These are phyloP conservation scores for Drosophila novamexicana DNA, from an alignment of 1,140 invertebrate species.

Conservation along the genomic window DNA sequence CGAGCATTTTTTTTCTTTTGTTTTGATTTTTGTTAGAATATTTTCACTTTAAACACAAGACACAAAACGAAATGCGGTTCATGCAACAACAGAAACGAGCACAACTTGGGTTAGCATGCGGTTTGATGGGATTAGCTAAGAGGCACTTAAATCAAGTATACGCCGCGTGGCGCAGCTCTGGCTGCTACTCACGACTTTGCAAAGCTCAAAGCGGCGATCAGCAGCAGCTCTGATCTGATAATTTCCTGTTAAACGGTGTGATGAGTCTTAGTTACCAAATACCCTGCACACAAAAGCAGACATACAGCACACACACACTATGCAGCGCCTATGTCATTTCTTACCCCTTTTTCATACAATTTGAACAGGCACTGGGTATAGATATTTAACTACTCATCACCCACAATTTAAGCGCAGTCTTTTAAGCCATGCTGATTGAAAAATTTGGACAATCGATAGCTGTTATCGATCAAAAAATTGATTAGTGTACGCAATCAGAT, in stretches of 20 bases:
- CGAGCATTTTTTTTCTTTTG: background rate
- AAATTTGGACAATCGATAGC: background rate
- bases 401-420: no score
- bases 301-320: no score
- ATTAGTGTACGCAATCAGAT: background rate
- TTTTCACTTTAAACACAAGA: slow-evolving; percentile 44
- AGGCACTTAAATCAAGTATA: slow-evolving; percentile 39
- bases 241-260: background rate
- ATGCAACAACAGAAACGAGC: slow-evolving; percentile 21
- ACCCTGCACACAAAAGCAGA: no score
- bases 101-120: slow-evolving; percentile 26
- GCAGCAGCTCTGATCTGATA: background rate
- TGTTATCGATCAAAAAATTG: background rate
- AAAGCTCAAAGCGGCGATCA: slow-evolving; percentile 10
- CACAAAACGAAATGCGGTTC: slow-evolving; percentile 15
- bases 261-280: background rate
- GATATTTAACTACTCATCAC: background rate
- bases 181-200: slow-evolving; percentile 1
- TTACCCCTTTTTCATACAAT: no score
- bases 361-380: no score
- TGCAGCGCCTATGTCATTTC: no score
- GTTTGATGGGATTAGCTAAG: slow-evolving; percentile 27
- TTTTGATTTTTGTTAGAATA: background rate
- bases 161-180: slow-evolving; percentile 1
- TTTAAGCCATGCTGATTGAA: no score